Base-by-base conservation (phyloP, 2,888 invertebrate genomes). In the Meloe dianella region DNA sequence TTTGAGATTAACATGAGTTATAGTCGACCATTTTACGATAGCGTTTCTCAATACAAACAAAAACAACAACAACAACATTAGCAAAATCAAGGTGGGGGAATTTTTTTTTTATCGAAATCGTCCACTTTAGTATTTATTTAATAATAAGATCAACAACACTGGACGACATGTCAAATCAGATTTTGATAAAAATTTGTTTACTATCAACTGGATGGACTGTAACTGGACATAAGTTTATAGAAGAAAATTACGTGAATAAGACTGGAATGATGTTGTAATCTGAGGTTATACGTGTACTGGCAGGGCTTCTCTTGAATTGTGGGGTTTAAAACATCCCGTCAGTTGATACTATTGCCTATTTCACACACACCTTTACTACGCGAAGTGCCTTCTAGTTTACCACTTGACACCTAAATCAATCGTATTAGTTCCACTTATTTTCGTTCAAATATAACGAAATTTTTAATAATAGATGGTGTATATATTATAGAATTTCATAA, bases 1-100 rank as follows among this genome's bases (percentile, higher is more conserved):
- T 78, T 78, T 73, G 73, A 77, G 76, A 77, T 78, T 76, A 78
- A 77, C 77, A 77, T 78, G 77, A 78, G 74, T 78, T 77, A 78
- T 75, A 75, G 73, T 71, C 74, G 71, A 73, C 73, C 75, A 68
- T 68, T 68, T 65, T 65, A 68, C 68, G 68, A 68, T 68, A 65
- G 61, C 65, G 68, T 59, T 65, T 65, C 63, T 68, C 68, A 68
- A 65, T 65, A 65, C 68, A 57, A 65, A 47, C 47, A 47, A 47
- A 3, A 47, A 47, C 47, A 8, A 38, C 38, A 38, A 47, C 47
- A 47, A 47, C 47, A 47, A 47, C 47, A 47, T 47, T 47, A 20
- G 47, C 47, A 47, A 47, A 47, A n/a, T n/a, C n/a, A n/a, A n/a
- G n/a, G n/a, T n/a, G n/a, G n/a, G n/a, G n/a, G n/a, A n/a, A n/a